Evolutionary conservation across 2,888 invertebrate genomes (phyloP).

Genomic region (Agrilus mali): DNA sequence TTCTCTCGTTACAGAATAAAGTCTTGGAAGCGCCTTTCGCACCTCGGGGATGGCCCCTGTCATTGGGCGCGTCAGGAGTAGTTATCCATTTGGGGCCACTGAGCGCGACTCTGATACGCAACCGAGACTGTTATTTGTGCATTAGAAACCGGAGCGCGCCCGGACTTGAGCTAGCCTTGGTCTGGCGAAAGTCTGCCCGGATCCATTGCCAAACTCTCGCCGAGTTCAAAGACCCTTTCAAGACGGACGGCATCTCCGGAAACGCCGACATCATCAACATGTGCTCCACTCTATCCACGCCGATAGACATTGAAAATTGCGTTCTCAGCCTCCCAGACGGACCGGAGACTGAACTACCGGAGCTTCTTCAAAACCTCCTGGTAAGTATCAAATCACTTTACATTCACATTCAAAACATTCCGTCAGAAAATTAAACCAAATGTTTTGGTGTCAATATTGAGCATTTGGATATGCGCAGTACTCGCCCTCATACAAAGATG

Average conservation of each 20-base stretch:
- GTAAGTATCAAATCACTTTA: too few relatives aligned
- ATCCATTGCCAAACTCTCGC: constrained; percentile 27
- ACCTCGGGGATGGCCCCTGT: constrained; percentile 54
- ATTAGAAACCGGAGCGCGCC: constrained; percentile 30
- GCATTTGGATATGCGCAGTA: too few relatives aligned
- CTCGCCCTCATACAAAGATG: too few relatives aligned
- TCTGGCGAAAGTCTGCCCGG: constrained; percentile 26
- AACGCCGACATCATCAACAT: constrained; percentile 27
- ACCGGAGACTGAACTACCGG: constrained; percentile 43
- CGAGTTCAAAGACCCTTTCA: constrained; percentile 21
- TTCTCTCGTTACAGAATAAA: constrained; percentile 38
- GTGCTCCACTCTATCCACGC: constrained; percentile 27
- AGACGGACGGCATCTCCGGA: constrained; percentile 6
- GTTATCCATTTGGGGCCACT: constrained; percentile 51
- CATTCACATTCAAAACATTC: too few relatives aligned
- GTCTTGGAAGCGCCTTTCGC: constrained; percentile 33
- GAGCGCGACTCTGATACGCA: constrained; percentile 45
- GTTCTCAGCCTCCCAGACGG: constrained; percentile 17
- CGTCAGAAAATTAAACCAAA: too few relatives aligned
- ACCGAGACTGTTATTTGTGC: constrained; percentile 53
- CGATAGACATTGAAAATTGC: constrained; percentile 27
- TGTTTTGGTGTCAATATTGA: too few relatives aligned
- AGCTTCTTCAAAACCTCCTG: constrained; percentile 50
- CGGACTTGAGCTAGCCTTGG: constrained; percentile 26
- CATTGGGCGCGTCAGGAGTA: constrained; percentile 46